Evolutionary conservation across 2,113 vertebrate genomes (phyloP).

Genomic region (Delphinapterus leucas): DNA sequence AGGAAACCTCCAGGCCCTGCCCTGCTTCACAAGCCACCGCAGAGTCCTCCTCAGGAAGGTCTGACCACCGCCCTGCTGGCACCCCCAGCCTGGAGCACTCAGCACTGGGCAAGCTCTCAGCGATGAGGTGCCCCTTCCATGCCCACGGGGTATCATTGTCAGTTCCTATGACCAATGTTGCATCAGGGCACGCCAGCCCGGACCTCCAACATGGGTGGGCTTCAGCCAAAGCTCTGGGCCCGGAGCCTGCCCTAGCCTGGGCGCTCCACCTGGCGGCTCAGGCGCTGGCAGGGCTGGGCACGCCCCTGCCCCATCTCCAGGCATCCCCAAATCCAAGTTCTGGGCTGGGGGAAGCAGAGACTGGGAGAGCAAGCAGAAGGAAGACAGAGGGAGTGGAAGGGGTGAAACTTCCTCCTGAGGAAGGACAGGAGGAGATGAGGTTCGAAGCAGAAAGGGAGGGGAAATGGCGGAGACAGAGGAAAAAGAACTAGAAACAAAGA

Average conservation of each 20-base stretch:
- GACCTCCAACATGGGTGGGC: not conserved
- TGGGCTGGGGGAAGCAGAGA: constrained; percentile 23
- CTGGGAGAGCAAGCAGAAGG: constrained; percentile 13
- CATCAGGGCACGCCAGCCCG: not conserved
- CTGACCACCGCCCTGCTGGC: not conserved
- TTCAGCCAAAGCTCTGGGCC: not conserved
- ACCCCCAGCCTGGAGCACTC: not conserved
- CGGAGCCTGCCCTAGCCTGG: not conserved
- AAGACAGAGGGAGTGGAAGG: not conserved
- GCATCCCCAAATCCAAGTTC: not conserved
- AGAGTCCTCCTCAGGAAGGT: not conserved
- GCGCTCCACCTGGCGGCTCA: not conserved
- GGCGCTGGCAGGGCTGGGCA: not conserved
- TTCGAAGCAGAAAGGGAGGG: not conserved
- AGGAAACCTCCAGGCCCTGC: not conserved
- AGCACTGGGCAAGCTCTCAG: not conserved
- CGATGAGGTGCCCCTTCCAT: not conserved
- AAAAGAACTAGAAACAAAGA: not conserved
- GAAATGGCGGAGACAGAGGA: not conserved
- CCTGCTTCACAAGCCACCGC: not conserved
- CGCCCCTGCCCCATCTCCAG: not conserved
- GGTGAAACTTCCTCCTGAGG: not conserved
- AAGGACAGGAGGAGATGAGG: not conserved
- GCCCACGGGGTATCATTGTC: no score
- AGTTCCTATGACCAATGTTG: not conserved